A percentile compares a stretch with the other conserved stretches of the same genome.
Evolutionary conservation across 2,888 invertebrate species (phyloP).

Genomic region (Helleia helle): DNA sequence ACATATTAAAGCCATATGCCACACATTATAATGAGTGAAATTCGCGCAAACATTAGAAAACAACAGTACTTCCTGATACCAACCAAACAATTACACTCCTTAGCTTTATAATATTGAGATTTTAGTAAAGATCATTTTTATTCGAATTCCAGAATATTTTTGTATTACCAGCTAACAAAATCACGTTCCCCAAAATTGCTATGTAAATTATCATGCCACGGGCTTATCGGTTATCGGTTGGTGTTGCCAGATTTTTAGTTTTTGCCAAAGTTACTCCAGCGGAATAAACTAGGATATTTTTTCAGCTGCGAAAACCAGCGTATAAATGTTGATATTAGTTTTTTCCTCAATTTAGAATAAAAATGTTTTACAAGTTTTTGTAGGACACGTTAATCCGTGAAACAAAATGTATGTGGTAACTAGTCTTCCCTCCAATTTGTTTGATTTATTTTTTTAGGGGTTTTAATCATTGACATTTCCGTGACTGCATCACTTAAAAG

Average conservation of each 20-base stretch:
- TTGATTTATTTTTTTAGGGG: constrained; percentile 28
- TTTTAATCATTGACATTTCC: constrained; percentile 51
- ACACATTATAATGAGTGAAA: too few relatives aligned
- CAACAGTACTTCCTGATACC: too few relatives aligned
- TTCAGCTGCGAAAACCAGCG: background rate
- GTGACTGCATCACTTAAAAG: constrained; percentile 44
- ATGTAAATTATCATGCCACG: constrained; percentile 16
- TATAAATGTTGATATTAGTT: too few relatives aligned
- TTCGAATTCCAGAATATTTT: background rate
- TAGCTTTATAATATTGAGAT: too few relatives aligned
- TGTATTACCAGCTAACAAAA: constrained; percentile 3
- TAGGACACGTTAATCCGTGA: too few relatives aligned
- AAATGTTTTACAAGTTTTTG: background rate
- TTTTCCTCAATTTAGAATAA: constrained; percentile 9
- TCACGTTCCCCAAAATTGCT: constrained; percentile 15
- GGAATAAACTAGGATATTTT: background rate
- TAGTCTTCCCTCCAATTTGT: constrained; percentile 16
- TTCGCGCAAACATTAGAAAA: too few relatives aligned
- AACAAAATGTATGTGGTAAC: too few relatives aligned
- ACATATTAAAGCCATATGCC: too few relatives aligned
- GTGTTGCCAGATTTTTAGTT: constrained; percentile 8
- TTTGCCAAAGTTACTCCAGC: background rate
- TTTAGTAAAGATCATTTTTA: too few relatives aligned
- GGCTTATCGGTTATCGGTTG: constrained; percentile 13
- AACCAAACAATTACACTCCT: too few relatives aligned